Evolutionary conservation across 2,888 invertebrate genomes (phyloP), one percentile per base, ranked within the genome.

Genomic region (Oligia fasciuncula): DNA sequence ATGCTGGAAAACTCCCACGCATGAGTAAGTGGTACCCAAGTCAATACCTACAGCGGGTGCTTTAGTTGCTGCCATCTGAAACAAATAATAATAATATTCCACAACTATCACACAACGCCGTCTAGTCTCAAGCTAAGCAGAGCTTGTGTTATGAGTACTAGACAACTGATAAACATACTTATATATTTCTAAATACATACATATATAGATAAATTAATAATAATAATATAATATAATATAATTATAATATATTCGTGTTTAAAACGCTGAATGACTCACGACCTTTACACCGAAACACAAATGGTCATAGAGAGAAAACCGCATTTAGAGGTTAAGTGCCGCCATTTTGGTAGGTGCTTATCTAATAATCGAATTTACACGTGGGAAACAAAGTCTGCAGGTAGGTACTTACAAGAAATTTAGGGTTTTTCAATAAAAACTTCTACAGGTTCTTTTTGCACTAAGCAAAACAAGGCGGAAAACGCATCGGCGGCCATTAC

Each of bases 11-110:
- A 99, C 99, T 91, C 99, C 99, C 89, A 99, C 99, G 93, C 99
- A 99, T 77, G 99, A 99, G 96, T 99, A 99, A 87, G 99, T 99
- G 90, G 99, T 99, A 90, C 99, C 99, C 96, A 99, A 97, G 97
- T 99, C 99, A 97, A 99, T 99, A 97, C 99, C 99, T 94, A 99
- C 98, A 94, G 98, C 98, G 93, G 98, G 98, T 97, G 98, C 98
- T 96, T 98, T 98, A 83, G 83, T 76, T 76, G 96, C 85, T 80
- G 86, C 97, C 97, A 97, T 97, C 97, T 97, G 92, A 6, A 93
- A 94, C 91, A 91, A 92, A 29, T 29, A 49, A n/a, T n/a, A n/a
- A n/a, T n/a, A n/a, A n/a, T n/a, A n/a, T n/a, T n/a, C n/a, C n/a
- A n/a, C n/a, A n/a, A n/a, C n/a, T n/a, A n/a, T n/a, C n/a, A n/a